Conservation (phyloP, 2,113 vertebrate genomes). For the Apteryx owenii region DNA sequence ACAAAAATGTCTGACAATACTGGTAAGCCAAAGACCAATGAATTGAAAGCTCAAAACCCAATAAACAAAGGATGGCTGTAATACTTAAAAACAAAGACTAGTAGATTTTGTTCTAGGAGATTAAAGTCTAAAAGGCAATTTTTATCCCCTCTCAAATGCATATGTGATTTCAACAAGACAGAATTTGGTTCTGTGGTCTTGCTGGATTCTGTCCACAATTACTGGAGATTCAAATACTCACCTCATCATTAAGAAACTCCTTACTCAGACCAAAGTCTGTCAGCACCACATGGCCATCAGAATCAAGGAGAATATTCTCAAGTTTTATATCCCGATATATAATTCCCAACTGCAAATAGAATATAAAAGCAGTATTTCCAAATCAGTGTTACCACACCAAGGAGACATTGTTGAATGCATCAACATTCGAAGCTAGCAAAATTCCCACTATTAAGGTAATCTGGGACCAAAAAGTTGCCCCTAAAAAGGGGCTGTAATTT, state of each 20-base stretch:
- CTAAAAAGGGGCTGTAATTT: background rate
- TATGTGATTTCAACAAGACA: background rate
- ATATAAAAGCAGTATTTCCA: slow-evolving; percentile 30
- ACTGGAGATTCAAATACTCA: slow-evolving; percentile 76
- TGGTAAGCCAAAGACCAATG: background rate
- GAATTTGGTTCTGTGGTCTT: background rate
- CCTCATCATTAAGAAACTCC: slow-evolving; percentile 95
- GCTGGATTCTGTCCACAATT: background rate
- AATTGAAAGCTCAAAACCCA: background rate
- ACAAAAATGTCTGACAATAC: background rate
- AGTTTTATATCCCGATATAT: slow-evolving; percentile 98
- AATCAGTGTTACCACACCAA: background rate
- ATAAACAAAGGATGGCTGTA: background rate
- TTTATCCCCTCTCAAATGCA: background rate
- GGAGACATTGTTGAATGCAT: background rate
- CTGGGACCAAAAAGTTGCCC: background rate
- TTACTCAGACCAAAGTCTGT: slow-evolving; percentile 99
- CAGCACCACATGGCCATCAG: slow-evolving; percentile 93
- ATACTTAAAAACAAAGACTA: background rate
- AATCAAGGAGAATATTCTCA: slow-evolving; percentile 97
- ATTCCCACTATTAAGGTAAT: background rate
- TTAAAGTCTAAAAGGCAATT: background rate
- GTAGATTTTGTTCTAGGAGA: background rate
- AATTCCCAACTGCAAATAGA: slow-evolving; percentile 88
- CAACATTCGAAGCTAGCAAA: background rate